Evolutionary conservation across 1,140 invertebrate species (phyloP).

Genomic region (Habropoda laboriosa): DNA sequence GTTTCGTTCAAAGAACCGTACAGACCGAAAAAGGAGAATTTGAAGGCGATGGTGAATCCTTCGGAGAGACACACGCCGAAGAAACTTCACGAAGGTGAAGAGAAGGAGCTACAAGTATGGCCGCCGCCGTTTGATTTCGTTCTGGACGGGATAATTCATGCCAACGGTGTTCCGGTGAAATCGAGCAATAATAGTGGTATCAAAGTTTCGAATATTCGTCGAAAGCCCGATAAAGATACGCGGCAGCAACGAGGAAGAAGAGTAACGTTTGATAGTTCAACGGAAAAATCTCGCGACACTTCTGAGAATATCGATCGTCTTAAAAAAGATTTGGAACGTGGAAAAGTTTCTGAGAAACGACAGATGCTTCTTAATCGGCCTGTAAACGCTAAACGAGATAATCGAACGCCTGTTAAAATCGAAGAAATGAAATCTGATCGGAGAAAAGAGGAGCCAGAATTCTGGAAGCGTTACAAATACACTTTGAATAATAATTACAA

Average conservation of each 20-base stretch:
- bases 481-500: background rate
- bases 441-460: background rate
- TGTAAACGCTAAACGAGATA: background rate
- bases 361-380: too few species aligned
- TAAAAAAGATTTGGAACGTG: background rate
- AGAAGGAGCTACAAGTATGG: constrained; percentile 67
- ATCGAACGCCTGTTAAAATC: background rate
- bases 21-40: constrained; percentile 24
- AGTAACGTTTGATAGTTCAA: background rate
- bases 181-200: background rate
- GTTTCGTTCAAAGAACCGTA: constrained; percentile 9
- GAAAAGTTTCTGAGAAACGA: background rate
- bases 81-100: constrained; percentile 67
- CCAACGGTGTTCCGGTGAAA: background rate
- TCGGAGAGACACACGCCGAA: constrained; percentile 39
- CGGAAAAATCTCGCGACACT: background rate
- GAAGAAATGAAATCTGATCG: too few species aligned
- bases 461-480: background rate
- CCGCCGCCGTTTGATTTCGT: constrained; percentile 75
- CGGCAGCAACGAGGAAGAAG: too few species aligned
- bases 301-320: background rate
- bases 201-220: background rate
- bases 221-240: background rate
- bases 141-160: constrained; percentile 64
- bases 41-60: constrained; percentile 38